Percentiles rank a stretch among this genome's conserved stretches.
Conservation (phyloP, 2,888 invertebrate genomes). For the Noctua pronuba region DNA sequence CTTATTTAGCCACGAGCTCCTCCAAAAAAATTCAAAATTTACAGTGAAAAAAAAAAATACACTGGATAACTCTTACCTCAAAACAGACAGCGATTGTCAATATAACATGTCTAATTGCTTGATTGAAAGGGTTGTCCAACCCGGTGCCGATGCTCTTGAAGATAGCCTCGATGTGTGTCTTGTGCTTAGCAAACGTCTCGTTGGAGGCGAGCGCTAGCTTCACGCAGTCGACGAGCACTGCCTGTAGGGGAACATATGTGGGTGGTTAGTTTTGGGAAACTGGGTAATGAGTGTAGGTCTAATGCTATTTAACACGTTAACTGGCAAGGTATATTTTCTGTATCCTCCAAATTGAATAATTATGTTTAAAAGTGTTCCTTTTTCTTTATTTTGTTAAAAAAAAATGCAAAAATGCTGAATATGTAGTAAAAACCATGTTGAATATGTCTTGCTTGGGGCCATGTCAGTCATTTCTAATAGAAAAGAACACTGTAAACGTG, state of each 20-base stretch:
- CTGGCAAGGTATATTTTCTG: too few relatives aligned
- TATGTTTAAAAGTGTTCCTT: too few relatives aligned
- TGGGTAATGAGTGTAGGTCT: background rate
- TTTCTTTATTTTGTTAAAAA: too few relatives aligned
- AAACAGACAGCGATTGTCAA: conserved; percentile 91
- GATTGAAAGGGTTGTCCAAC: conserved; percentile 88
- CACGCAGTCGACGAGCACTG: conserved; percentile 93
- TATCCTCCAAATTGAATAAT: too few relatives aligned
- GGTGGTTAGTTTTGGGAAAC: background rate
- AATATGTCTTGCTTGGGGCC: too few relatives aligned
- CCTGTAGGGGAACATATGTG: conserved; percentile 69
- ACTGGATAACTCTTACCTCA: conserved; percentile 81
- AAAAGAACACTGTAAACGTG: too few relatives aligned
- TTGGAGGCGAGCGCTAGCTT: conserved; percentile 90
- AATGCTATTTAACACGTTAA: background rate
- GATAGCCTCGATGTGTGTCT: conserved; percentile 79
- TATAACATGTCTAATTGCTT: conserved; percentile 89
- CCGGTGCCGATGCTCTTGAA: conserved; percentile 85
- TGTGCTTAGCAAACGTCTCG: conserved; percentile 81
- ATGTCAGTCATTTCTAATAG: too few relatives aligned
- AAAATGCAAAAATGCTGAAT: too few relatives aligned
- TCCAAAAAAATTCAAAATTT: background rate
- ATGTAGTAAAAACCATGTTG: too few relatives aligned
- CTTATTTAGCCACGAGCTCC: too few relatives aligned
- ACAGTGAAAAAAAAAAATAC: background rate